phyloP scores from a whole-genome alignment of 2,113 vertebrate genomes.

The Ictalurus punctatus region DNA sequence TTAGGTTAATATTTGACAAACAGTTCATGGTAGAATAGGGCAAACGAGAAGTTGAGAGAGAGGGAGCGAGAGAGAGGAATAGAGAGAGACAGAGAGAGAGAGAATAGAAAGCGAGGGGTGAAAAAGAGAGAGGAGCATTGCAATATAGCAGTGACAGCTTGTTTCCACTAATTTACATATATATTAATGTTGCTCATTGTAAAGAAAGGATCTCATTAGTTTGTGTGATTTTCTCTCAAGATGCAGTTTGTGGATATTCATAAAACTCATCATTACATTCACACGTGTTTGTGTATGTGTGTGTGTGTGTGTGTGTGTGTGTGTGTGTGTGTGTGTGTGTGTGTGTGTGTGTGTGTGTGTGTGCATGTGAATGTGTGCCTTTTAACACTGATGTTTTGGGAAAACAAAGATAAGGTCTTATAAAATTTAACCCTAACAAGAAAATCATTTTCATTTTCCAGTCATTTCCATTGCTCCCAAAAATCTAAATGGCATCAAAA shows the following conservation, averaged over 20 bases:
- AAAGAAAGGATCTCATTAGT: slow-evolving; percentile 82
- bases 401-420: slow-evolving; percentile 54
- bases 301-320: slow-evolving; percentile 29
- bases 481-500: slow-evolving; percentile 23
- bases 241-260: slow-evolving; percentile 68
- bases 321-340: slow-evolving; percentile 36
- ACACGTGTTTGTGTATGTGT: slow-evolving; percentile 15
- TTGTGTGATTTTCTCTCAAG: slow-evolving; percentile 75
- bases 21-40: background rate
- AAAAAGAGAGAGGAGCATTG: slow-evolving; percentile 49
- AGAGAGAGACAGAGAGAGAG: slow-evolving; percentile 43
- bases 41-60: slow-evolving; percentile 3
- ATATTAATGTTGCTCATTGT: slow-evolving; percentile 82
- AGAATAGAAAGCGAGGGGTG: slow-evolving; percentile 30
- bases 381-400: slow-evolving; percentile 45
- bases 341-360: slow-evolving; percentile 31
- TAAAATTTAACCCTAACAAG: slow-evolving; percentile 49
- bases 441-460: slow-evolving; percentile 19
- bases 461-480: slow-evolving; percentile 5
- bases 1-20: slow-evolving; percentile 24
- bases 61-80: background rate
- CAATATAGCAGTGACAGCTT: slow-evolving; percentile 52
- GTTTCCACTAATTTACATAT: slow-evolving; percentile 77
- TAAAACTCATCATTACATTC: slow-evolving; percentile 64
- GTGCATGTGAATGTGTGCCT: slow-evolving; percentile 34